Evolutionary conservation across 2,797 vertebrate genomes (phyloP).

Genomic region (Sebastes nivosus): DNA sequence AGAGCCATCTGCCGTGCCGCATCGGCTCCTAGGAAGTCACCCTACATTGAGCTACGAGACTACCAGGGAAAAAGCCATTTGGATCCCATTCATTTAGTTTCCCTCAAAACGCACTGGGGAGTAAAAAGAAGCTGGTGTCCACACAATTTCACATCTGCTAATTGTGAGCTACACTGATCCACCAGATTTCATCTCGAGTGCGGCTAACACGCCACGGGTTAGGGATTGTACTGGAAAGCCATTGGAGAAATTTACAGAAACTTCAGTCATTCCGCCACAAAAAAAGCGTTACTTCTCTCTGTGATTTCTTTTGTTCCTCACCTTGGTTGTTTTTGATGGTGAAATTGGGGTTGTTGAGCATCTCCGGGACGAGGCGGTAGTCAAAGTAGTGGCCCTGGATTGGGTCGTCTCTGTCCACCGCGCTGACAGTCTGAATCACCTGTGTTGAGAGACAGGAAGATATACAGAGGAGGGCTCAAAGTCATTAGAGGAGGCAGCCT

Average conservation of each 20-base stretch:
- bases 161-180: slow-evolving; percentile 77
- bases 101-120: slow-evolving; percentile 79
- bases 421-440: slow-evolving; percentile 97
- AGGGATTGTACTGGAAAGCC: slow-evolving; percentile 49
- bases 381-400: slow-evolving; percentile 96
- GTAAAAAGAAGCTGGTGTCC: slow-evolving; percentile 79
- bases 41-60: slow-evolving; percentile 74
- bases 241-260: slow-evolving; percentile 38
- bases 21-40: slow-evolving; percentile 75
- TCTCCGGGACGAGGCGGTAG: slow-evolving; percentile 94
- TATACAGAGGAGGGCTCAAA: slow-evolving; percentile 20
- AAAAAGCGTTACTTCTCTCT: not conserved
- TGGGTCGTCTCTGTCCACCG: slow-evolving; percentile 95
- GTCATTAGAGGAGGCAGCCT: slow-evolving; percentile 34
- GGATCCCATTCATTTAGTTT: slow-evolving; percentile 80
- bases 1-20: slow-evolving; percentile 77
- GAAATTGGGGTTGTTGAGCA: slow-evolving; percentile 97
- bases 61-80: slow-evolving; percentile 66
- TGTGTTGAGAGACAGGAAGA: slow-evolving; percentile 69
- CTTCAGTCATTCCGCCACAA: slow-evolving; percentile 34
- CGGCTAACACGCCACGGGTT: slow-evolving; percentile 48
- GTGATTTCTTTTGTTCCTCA: slow-evolving; percentile 68
- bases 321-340: slow-evolving; percentile 98
- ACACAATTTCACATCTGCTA: slow-evolving; percentile 81
- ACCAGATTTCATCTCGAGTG: slow-evolving; percentile 67